A percentile compares a stretch with the other conserved stretches of the same genome.
phyloP scores from a whole-genome alignment of 92 coral and sea anemone species.

The Pocillopora meandrina region DNA sequence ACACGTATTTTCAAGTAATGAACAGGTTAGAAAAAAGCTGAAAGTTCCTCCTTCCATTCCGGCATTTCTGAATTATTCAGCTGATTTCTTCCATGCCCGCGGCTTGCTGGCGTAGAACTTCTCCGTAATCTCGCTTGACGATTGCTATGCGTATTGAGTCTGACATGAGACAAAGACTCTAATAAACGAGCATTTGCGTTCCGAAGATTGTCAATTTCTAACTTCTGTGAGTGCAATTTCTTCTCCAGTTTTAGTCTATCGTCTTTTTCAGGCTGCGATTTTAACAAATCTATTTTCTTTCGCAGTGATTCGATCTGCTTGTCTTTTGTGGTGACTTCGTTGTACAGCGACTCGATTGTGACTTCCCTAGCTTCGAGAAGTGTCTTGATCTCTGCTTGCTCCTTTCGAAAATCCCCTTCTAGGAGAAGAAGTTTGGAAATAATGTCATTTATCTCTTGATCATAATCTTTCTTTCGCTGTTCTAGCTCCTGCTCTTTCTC shows the following conservation, averaged over 20 bases:
- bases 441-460: slow-evolving; percentile 69
- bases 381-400: slow-evolving; percentile 65
- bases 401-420: slow-evolving; percentile 74
- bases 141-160: slow-evolving; percentile 30
- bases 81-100: slow-evolving; percentile 41
- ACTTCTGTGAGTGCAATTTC: slow-evolving; percentile 59
- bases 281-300: slow-evolving; percentile 53
- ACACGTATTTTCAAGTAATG: background rate
- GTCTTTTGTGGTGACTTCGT: slow-evolving; percentile 48
- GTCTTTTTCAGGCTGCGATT: slow-evolving; percentile 39
- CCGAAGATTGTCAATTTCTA: slow-evolving; percentile 68
- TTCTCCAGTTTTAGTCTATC: slow-evolving; percentile 49
- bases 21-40: slow-evolving; percentile 66
- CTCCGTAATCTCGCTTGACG: slow-evolving; percentile 25
- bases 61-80: slow-evolving; percentile 43
- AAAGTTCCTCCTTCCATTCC: slow-evolving; percentile 84
- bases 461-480: slow-evolving; percentile 57
- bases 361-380: slow-evolving; percentile 57
- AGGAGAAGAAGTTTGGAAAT: slow-evolving; percentile 62
- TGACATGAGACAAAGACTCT: slow-evolving; percentile 67
- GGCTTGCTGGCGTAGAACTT: slow-evolving; percentile 36
- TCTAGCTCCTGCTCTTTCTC: slow-evolving; percentile 61
- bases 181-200: slow-evolving; percentile 69
- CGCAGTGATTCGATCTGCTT: slow-evolving; percentile 43
- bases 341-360: slow-evolving; percentile 51